Conservation (phyloP, 2,113 vertebrate species). For the Ceratotherium simum region DNA sequence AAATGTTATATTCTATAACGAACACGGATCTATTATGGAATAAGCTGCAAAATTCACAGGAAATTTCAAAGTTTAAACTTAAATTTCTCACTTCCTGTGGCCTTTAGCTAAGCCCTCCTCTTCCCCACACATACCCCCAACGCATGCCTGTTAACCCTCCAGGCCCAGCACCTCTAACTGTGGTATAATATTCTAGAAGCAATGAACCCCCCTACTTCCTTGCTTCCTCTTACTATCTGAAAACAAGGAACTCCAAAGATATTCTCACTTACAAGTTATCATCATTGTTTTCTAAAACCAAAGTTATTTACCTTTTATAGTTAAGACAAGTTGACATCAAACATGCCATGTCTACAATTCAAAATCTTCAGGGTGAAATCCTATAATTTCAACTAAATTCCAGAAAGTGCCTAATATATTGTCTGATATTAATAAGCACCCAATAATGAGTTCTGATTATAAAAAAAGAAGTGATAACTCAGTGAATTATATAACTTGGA, state of each 20-base stretch:
- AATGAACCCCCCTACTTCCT: background rate
- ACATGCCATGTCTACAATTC: background rate
- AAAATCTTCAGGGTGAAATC: constrained; percentile 24
- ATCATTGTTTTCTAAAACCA: background rate
- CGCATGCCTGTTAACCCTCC: background rate
- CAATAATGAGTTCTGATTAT: constrained; percentile 10
- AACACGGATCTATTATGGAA: background rate
- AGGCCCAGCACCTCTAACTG: background rate
- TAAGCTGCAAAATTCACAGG: constrained; percentile 13
- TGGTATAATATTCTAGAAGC: background rate
- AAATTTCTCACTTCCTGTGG: constrained; percentile 34
- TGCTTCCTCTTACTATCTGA: background rate
- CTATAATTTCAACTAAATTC: constrained; percentile 29
- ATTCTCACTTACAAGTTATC: background rate
- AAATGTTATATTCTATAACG: background rate
- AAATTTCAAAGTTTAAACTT: constrained; percentile 35
- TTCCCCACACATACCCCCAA: background rate
- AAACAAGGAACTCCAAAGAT: background rate
- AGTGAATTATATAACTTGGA: background rate
- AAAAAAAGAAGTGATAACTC: constrained; percentile 11
- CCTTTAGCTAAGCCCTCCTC: background rate
- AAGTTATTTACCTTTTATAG: background rate
- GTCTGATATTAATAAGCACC: background rate
- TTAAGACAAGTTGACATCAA: constrained; percentile 38
- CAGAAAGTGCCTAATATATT: background rate